These are phyloP conservation scores for Arctia plantaginis DNA, from an alignment of 2,888 invertebrate species.

Conservation along the genomic window DNA sequence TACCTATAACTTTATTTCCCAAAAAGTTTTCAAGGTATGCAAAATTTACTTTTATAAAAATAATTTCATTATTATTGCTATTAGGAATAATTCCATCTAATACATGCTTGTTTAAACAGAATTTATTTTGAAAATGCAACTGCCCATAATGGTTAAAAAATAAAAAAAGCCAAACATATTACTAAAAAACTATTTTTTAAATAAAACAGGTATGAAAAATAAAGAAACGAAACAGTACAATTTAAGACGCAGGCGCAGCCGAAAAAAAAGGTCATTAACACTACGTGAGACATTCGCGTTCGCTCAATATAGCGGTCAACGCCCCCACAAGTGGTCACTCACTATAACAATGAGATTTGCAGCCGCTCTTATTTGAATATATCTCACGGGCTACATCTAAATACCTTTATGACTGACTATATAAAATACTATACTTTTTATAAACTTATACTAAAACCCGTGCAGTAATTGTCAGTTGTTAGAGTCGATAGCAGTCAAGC, in stretches of 20 bases:
- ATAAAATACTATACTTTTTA: background rate
- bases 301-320: conserved; percentile 84
- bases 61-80: too few species aligned
- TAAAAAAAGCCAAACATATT: background rate
- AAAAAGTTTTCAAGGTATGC: background rate
- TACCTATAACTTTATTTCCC: too few species aligned
- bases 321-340: conserved; percentile 74
- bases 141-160: background rate
- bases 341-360: conserved; percentile 51
- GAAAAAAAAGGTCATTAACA: conserved; percentile 85
- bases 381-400: conserved; percentile 10
- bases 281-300: conserved; percentile 85
- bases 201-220: background rate
- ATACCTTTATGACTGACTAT: background rate
- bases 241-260: conserved; percentile 72
- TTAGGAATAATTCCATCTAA: background rate
- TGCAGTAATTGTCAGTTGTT: background rate
- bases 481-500: background rate
- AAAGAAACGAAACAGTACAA: conserved; percentile 6
- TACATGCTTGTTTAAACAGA: background rate
- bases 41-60: too few species aligned
- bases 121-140: background rate
- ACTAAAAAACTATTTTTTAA: background rate
- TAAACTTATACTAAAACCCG: background rate
- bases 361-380: conserved; percentile 37